A percentile compares a stretch with the other conserved stretches of the same genome.
phyloP scores from a whole-genome alignment of 2,797 vertebrate species.

The Anomalospiza imberbis region DNA sequence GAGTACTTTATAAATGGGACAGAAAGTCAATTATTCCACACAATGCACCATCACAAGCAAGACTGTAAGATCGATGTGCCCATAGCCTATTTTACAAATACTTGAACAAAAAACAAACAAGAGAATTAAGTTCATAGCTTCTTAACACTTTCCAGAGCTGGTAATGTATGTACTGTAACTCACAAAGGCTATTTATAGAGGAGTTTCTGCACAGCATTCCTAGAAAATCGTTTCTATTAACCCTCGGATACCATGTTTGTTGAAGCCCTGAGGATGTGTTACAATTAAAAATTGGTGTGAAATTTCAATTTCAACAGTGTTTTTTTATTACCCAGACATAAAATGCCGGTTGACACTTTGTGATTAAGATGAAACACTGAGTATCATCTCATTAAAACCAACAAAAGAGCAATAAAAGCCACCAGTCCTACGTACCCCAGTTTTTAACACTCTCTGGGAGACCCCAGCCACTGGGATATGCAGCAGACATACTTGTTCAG shows the following conservation, averaged over 20 bases:
- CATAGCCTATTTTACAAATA: constrained; percentile 39
- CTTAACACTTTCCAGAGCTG: constrained; percentile 33
- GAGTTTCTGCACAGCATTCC: constrained; percentile 11
- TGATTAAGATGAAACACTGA: not conserved
- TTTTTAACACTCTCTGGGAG: not conserved
- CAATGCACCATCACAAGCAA: not conserved
- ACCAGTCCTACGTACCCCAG: not conserved
- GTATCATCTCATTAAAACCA: constrained; percentile 13
- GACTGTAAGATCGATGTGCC: constrained; percentile 16
- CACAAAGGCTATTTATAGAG: constrained; percentile 39
- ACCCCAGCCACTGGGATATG: not conserved
- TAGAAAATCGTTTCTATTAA: constrained; percentile 42
- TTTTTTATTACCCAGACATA: constrained; percentile 32
- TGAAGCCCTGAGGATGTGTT: constrained; percentile 26
- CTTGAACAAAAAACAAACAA: constrained; percentile 26
- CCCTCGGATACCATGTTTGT: not conserved
- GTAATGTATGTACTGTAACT: constrained; percentile 46
- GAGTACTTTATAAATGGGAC: constrained; percentile 37
- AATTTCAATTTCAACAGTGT: constrained; percentile 36
- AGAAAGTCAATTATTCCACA: constrained; percentile 51
- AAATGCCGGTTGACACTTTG: not conserved
- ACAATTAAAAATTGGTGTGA: constrained; percentile 48
- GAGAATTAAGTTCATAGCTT: not conserved
- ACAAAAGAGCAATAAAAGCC: constrained; percentile 40
- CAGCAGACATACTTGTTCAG: not conserved